Evolutionary conservation across 2,888 invertebrate genomes (phyloP), one percentile per base, ranked within the genome.

Genomic region (Metellina segmentata): DNA sequence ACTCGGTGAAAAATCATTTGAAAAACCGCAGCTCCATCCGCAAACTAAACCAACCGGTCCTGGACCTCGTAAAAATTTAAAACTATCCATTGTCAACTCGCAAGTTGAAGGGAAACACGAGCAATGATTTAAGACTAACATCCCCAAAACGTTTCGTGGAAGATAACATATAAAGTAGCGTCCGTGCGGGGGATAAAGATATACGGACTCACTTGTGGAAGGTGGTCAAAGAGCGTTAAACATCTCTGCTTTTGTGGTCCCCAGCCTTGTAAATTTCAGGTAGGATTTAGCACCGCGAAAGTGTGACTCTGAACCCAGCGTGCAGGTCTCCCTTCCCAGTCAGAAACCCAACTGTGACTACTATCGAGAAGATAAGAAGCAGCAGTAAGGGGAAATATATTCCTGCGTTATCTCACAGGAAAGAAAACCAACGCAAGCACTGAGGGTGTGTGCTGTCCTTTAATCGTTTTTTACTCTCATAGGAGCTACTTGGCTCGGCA

Each of bases 321-420:
- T 78, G 86, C 6, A 19, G 4, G 86, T 52, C 71, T 69, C 71
- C 79, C 51, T 74, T 61, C 70, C 70, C 48, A 74, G 78, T 71
- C 77, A 52, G 83, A 89, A 83, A 71, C 83, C 83, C 83, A 89
- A 89, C 89, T 89, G 89, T 83, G 89, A 78, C 82, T 83, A 89
- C 77, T 20, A 81, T 52, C 74, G 53, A 83, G 70, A 16, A 78
- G 83, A 83, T 83, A 89, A 83, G 70, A 19, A 34, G 49, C 53
- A 70, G 53, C 52, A 71, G 70, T 74, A 53, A 19, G 61, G 75
- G 72, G 52, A 89, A 70, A 89, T 89, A 89, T 89, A 83, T 83
- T 34, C 19, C 53, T 70, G 6, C 8, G 69, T 89, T 89, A 89
- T 89, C 89, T 89, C 8, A 7, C 20, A 75, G 85, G 16, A 13